Percentiles rank a stretch among this genome's conserved stretches.
phyloP scores from a whole-genome alignment of 1,140 invertebrate genomes.

The Zaprionus davidi region DNA sequence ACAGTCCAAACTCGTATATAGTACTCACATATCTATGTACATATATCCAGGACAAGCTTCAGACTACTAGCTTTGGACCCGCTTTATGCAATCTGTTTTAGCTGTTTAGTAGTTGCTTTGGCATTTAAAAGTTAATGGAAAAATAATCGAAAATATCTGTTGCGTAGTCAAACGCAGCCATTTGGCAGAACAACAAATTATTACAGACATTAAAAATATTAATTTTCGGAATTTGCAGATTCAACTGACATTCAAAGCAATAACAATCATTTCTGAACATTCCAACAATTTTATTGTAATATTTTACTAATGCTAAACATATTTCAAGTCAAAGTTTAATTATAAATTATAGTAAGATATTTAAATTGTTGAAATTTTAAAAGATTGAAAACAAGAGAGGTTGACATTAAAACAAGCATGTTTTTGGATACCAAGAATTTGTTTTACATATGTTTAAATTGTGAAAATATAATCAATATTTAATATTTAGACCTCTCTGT shows the following conservation, averaged over 20 bases:
- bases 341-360: neutral
- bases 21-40: neutral
- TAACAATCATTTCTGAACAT: neutral
- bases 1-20: neutral
- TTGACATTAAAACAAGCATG: too few relatives aligned
- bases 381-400: too few relatives aligned
- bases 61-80: neutral
- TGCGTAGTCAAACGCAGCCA: neutral
- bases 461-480: too few relatives aligned
- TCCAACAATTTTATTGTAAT: neutral
- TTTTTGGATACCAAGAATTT: too few relatives aligned
- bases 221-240: neutral
- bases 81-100: neutral
- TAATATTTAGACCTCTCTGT: too few relatives aligned
- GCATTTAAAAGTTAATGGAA: conserved; percentile 19
- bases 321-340: neutral
- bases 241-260: neutral
- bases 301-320: neutral
- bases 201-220: neutral
- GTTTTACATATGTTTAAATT: too few relatives aligned
- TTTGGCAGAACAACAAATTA: neutral
- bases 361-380: too few relatives aligned
- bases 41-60: neutral
- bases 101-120: conserved; percentile 4
- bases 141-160: neutral